Conservation (phyloP, 2,113 vertebrate genomes). For the Mormoops blainvillei region DNA sequence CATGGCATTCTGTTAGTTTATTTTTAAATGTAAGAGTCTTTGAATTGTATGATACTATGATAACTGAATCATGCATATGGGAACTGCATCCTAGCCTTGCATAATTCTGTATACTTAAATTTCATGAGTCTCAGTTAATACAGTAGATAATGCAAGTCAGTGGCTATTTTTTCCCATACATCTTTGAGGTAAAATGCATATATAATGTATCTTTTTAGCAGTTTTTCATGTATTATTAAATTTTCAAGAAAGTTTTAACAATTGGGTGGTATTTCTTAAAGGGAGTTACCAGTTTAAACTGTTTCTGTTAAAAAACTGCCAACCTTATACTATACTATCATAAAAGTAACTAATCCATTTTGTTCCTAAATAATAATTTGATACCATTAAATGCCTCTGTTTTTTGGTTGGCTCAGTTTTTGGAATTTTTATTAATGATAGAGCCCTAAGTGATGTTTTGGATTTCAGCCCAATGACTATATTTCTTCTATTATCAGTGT, state of each 20-base stretch:
- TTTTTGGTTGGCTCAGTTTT: not conserved
- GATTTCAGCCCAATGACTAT: not conserved
- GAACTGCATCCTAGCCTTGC: not conserved
- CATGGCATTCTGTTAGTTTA: not conserved
- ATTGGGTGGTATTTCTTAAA: not conserved
- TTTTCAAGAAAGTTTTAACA: not conserved
- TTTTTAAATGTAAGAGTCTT: not conserved
- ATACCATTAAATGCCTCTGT: not conserved
- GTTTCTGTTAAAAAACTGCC: not conserved
- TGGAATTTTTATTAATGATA: slow-evolving; percentile 9
- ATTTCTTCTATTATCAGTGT: not conserved
- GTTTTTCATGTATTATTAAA: not conserved
- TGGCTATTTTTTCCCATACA: not conserved
- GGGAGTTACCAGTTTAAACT: not conserved
- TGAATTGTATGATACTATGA: not conserved
- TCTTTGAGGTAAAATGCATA: not conserved
- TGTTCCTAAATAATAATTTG: not conserved
- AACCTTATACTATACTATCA: not conserved
- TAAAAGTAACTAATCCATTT: not conserved
- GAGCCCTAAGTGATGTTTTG: not conserved
- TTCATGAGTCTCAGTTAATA: not conserved
- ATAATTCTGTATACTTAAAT: not conserved
- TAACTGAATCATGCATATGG: not conserved
- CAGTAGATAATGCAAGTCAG: not conserved
- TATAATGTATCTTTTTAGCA: not conserved